Evolutionary conservation across 2,113 vertebrate genomes (phyloP).

Genomic region (Megaleporinus macrocephalus): DNA sequence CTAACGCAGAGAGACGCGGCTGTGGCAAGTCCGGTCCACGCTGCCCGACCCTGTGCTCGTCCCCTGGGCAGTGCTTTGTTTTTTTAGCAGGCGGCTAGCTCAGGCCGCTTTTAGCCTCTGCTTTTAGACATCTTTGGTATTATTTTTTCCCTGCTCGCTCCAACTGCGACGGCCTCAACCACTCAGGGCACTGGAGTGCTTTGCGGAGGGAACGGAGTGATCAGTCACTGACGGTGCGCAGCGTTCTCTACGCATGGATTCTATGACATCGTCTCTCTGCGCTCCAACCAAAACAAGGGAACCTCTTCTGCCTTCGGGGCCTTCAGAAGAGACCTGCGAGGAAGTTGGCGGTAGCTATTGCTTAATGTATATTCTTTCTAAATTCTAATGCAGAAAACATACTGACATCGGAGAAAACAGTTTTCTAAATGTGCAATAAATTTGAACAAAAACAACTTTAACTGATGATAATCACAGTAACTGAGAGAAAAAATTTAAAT

Average conservation of each 20-base stretch:
- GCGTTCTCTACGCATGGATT: constrained; percentile 37
- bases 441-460: neutral
- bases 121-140: constrained; percentile 75
- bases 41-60: constrained; percentile 61
- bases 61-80: constrained; percentile 78
- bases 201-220: constrained; percentile 47
- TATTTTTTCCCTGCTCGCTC: constrained; percentile 65
- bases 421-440: neutral
- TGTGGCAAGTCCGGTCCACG: constrained; percentile 56
- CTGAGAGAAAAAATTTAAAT: too few species aligned
- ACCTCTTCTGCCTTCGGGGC: constrained; percentile 1
- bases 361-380: too few species aligned
- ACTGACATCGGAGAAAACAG: neutral
- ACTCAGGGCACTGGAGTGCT: constrained; percentile 36
- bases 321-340: constrained; percentile 4
- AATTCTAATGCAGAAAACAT: neutral
- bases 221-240: constrained; percentile 38
- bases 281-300: constrained; percentile 20
- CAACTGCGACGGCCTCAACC: constrained; percentile 47
- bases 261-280: constrained; percentile 33
- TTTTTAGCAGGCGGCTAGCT: constrained; percentile 80
- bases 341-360: neutral
- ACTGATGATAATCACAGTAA: neutral
- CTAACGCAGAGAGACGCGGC: constrained; percentile 60
- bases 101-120: constrained; percentile 77